A percentile compares a stretch with the other conserved stretches of the same genome.
These are phyloP conservation scores for Pitangus sulphuratus DNA, from an alignment of 2,797 vertebrate genomes.

Conservation along the genomic window DNA sequence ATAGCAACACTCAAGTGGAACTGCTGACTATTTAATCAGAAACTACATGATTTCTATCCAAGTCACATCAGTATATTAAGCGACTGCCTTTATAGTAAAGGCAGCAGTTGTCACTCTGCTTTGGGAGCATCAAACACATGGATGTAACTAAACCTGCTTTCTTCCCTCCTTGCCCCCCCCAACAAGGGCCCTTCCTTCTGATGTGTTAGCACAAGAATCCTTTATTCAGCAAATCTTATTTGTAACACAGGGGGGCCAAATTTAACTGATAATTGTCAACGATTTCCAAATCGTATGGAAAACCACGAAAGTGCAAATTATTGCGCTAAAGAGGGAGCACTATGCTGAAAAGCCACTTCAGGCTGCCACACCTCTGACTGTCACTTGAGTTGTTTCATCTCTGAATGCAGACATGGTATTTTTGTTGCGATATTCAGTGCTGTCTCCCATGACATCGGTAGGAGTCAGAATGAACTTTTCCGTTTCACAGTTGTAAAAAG, in stretches of 20 bases:
- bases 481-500: not conserved
- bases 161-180: not conserved
- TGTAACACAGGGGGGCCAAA: rapidly evolving
- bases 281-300: not conserved
- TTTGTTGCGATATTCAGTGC: not conserved
- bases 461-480: not conserved
- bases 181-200: not conserved
- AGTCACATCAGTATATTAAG: not conserved
- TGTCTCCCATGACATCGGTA: not conserved
- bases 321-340: not conserved
- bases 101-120: not conserved
- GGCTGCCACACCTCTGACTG: not conserved
- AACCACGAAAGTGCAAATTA: not conserved
- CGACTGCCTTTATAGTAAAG: not conserved
- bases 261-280: not conserved
- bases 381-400: not conserved
- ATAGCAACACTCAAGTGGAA: not conserved
- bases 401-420: not conserved
- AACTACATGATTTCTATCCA: not conserved
- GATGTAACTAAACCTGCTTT: not conserved
- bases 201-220: not conserved
- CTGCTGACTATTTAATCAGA: not conserved
- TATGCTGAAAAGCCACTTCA: rapidly evolving
- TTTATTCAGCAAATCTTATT: not conserved
- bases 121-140: not conserved